phyloP scores from a whole-genome alignment of 1,140 invertebrate species.

The Pachyrhynchus sulphureomaculatus region DNA sequence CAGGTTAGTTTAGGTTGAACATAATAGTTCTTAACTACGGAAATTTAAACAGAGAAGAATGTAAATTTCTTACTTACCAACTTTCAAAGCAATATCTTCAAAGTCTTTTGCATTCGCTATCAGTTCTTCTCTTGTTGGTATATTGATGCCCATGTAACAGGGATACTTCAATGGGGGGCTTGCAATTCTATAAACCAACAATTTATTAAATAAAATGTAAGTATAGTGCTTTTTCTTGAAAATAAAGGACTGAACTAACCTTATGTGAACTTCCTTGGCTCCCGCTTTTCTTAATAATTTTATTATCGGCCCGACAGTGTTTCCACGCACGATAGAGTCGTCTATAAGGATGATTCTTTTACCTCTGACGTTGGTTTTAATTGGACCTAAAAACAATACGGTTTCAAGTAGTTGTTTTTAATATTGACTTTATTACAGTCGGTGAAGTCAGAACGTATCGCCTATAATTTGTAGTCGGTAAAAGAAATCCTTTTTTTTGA shows the following conservation, averaged over 20 bases:
- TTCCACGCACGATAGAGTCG: slow-evolving; percentile 96
- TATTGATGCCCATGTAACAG: slow-evolving; percentile 99
- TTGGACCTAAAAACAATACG: slow-evolving; percentile 66
- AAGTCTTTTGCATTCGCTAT: slow-evolving; percentile 85
- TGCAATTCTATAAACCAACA: slow-evolving; percentile 63
- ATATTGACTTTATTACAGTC: too few relatives aligned
- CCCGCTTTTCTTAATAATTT: slow-evolving; percentile 89
- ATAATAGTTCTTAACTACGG: too few relatives aligned
- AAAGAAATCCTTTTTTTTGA: too few relatives aligned
- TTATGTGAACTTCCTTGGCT: slow-evolving; percentile 92
- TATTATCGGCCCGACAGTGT: slow-evolving; percentile 96
- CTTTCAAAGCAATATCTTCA: slow-evolving; percentile 75
- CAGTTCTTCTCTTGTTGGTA: slow-evolving; percentile 92
- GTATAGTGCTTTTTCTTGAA: too few relatives aligned
- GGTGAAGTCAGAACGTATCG: too few relatives aligned
- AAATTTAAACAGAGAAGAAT: too few relatives aligned
- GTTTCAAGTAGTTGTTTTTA: too few relatives aligned
- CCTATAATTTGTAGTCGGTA: too few relatives aligned
- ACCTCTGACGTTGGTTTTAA: slow-evolving; percentile 85
- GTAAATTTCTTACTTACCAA: slow-evolving; percentile 76
- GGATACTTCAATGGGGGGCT: slow-evolving; percentile 93
- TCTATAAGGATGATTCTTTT: slow-evolving; percentile 90
- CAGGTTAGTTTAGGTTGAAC: too few relatives aligned
- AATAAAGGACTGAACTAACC: slow-evolving; percentile 45
- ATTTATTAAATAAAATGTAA: too few relatives aligned